phyloP scores from a whole-genome alignment of 2,113 vertebrate species.

The Lepidiolamprologus cunningtoni region DNA sequence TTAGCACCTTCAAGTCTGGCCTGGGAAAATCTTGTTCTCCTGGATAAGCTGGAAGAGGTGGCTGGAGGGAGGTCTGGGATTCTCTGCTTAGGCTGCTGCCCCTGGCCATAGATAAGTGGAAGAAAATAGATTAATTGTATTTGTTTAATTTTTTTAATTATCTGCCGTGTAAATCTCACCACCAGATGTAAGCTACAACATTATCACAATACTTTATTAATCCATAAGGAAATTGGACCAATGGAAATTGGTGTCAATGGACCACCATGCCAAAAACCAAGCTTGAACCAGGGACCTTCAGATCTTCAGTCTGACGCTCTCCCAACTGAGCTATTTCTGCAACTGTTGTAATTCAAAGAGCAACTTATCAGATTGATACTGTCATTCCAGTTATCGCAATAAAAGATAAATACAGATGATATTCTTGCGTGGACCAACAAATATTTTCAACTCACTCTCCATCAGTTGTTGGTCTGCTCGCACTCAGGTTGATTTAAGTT shows the following conservation, averaged over 20 bases:
- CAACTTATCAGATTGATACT: not conserved
- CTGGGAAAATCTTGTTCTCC: not conserved
- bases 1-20: not conserved
- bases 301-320: not conserved
- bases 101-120: not conserved
- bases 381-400: not conserved
- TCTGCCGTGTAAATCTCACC: not conserved
- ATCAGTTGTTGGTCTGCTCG: not conserved
- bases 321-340: not conserved
- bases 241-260: not conserved
- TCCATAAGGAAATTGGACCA: not conserved
- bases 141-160: fast-evolving
- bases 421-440: not conserved
- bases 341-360: not conserved
- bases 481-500: not conserved
- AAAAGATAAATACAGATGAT: not conserved
- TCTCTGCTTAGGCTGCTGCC: not conserved
- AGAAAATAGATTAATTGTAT: not conserved
- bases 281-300: not conserved
- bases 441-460: not conserved
- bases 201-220: not conserved
- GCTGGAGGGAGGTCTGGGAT: not conserved
- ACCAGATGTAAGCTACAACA: not conserved
- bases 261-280: not conserved
- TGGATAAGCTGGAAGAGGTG: not conserved